phyloP scores from a whole-genome alignment of 2,113 vertebrate genomes.

The Malurus melanocephalus region DNA sequence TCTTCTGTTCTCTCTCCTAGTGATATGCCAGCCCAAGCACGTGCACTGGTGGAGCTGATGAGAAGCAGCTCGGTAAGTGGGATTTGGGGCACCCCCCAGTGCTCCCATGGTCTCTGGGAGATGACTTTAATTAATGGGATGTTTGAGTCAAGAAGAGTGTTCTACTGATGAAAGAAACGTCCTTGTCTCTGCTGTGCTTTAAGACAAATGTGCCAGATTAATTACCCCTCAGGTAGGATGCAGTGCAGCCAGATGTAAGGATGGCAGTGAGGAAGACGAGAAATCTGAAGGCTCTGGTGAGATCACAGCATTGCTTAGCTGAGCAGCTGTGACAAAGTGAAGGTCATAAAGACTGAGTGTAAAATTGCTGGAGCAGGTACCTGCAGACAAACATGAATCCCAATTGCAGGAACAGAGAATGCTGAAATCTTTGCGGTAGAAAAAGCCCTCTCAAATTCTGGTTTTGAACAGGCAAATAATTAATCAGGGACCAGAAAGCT shows the following conservation, averaged over 20 bases:
- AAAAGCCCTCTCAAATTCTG: background rate
- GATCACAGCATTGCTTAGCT: background rate
- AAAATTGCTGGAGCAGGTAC: background rate
- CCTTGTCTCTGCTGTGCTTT: background rate
- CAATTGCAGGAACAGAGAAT: background rate
- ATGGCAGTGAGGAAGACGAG: background rate
- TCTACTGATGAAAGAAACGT: background rate
- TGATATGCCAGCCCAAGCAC: conserved; percentile 80
- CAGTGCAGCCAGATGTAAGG: background rate
- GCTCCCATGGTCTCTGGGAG: background rate
- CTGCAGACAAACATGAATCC: background rate
- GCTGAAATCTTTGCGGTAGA: background rate
- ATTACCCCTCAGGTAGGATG: background rate
- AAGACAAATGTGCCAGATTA: background rate
- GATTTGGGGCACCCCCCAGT: background rate
- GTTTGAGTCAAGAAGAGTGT: background rate
- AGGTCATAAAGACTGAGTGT: background rate
- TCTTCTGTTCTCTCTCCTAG: conserved; percentile 57
- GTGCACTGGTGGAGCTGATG: conserved; percentile 74
- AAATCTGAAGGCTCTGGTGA: background rate
- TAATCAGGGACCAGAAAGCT: background rate
- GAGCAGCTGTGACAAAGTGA: background rate
- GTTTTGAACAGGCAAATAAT: background rate
- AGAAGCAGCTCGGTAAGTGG: conserved; percentile 78
- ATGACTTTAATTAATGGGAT: background rate